Evolutionary conservation across 2,888 invertebrate genomes (phyloP), one percentile per base, ranked within the genome.

Genomic region (Apodemia hepburni): DNA sequence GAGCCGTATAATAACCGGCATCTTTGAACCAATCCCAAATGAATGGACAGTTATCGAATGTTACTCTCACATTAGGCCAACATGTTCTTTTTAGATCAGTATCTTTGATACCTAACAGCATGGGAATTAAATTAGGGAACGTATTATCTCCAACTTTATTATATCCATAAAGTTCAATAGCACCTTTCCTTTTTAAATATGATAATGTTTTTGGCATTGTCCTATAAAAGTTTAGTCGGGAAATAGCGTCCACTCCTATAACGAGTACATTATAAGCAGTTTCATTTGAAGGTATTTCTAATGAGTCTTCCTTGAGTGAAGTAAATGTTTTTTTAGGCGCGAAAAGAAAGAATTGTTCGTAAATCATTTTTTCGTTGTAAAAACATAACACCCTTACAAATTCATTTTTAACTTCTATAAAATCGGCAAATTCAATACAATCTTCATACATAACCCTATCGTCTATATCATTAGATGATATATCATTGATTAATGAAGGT

Each of bases 111-210:
- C 98, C 98, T 3, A 95, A 94, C 12, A 98, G 85, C 67, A 97
- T 93, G 0, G 98, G 96, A 8, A 96, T 93, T 65, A 98, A 80
- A 81, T 98, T 98, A 0, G 98, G 97, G 79, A 96, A 98, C 0
- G 98, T 98, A 81, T 98, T 98, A 81, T 98, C 98, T 3, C 95
- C 98, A 9, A 98, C 96, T 92, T 98, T 98, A 78, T 97, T 98
- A 82, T 97, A 98, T 6, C 98, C 98, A 69, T 95, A 82, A 78
- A 98, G 92, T 78, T 97, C 97, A 61, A 96, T 92, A 49, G 95
- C 95, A 15, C 93, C 92, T 66, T 96, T 85, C 17, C 93, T 81
- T 64, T 92, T 87, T 61, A 97, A 85, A 70, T 92, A 93, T 2
- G 89, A 79, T 18, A 93, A 84, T 0, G 97, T 96, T 73, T 92